Evolutionary conservation across 1,140 invertebrate species (phyloP), one percentile per base, ranked within the genome.

Genomic region (Hyphantria cunea): DNA sequence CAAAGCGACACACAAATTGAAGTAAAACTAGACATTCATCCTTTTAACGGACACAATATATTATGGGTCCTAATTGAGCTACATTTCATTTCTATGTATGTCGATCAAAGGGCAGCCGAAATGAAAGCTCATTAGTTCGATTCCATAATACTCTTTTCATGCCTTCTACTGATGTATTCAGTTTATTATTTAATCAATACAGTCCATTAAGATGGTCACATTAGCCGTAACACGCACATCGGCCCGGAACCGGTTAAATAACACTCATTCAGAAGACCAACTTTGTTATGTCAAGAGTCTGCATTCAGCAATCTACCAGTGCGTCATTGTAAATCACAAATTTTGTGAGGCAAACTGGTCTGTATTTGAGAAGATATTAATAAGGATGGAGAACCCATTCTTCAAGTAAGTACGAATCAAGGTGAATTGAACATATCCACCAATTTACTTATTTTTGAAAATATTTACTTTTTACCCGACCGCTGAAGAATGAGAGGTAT

Each of bases 181-280:
- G 17, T 25, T 25, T 25, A 25, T 25, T 25, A 25, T 25, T 25
- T 25, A 25, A 25, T 25, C 17, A 25, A 11, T 37, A 37, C 34
- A 10, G 8, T 37, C 34, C 34, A 37, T 37, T 37, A 37, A 37
- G 34, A 11, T 2, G 11, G 8, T 37, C 11, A 37, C 34, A 37
- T 37, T 37, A 4, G 8, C 34, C 34, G 34, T 25, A 25, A 25
- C 17, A 25, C 17, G 17, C 17, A 25, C 17, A 25, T 5, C 17
- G 17, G 17, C 17, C 17, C 17, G 44, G 44, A 56, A 47, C 32
- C 47, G 3, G 41, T 11, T 8, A 15, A 13, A 32, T 49, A 48
- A 58, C 45, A 49, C 17, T 58, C 34, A 58, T 15, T 58, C 55
- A 58, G 37, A 47, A 17, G 44, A 47, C n/a, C n/a, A 48, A 25